Percentiles rank a stretch among this genome's conserved stretches.
These are phyloP conservation scores for Neodontobutis hainanensis DNA, from an alignment of 2,113 vertebrate genomes.

Conservation along the genomic window DNA sequence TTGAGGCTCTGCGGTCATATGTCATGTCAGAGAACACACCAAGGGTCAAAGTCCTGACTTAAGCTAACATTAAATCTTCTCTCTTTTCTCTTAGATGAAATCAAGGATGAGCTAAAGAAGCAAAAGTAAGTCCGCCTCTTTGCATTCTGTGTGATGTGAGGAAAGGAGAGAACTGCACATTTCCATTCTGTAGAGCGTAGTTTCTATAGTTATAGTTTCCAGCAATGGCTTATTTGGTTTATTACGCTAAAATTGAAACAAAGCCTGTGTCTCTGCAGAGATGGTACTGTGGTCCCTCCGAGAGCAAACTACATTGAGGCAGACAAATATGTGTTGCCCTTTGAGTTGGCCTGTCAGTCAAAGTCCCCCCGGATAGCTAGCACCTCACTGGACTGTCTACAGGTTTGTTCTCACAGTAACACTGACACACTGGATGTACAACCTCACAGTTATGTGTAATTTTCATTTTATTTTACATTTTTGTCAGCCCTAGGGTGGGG, in stretches of 20 bases:
- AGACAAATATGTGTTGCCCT: constrained; percentile 96
- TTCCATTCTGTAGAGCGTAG: no score
- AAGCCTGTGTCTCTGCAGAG: constrained; percentile 70
- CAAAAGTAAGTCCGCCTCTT: constrained; percentile 83
- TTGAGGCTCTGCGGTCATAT: background rate
- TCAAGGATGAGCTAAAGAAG: constrained; percentile 89
- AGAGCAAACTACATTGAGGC: constrained; percentile 97
- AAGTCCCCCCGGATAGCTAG: constrained; percentile 96
- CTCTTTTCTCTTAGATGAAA: constrained; percentile 85
- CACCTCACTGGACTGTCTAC: constrained; percentile 94
- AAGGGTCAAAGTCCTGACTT: constrained; percentile 23
- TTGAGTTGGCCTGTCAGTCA: constrained; percentile 96
- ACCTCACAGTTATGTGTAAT: background rate
- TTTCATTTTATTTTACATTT: background rate
- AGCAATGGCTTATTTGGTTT: constrained; percentile 2
- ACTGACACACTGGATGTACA: background rate
- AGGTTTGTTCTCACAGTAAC: constrained; percentile 74
- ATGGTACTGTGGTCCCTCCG: constrained; percentile 84
- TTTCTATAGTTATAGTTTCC: background rate
- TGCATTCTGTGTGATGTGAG: background rate
- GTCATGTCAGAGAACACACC: background rate
- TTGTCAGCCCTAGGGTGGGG: background rate
- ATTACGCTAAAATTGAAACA: background rate
- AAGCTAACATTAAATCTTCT: constrained; percentile 44
- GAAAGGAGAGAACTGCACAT: no score